phyloP scores from a whole-genome alignment of 2,113 vertebrate genomes.

The Sinocyclocheilus anophthalmus region DNA sequence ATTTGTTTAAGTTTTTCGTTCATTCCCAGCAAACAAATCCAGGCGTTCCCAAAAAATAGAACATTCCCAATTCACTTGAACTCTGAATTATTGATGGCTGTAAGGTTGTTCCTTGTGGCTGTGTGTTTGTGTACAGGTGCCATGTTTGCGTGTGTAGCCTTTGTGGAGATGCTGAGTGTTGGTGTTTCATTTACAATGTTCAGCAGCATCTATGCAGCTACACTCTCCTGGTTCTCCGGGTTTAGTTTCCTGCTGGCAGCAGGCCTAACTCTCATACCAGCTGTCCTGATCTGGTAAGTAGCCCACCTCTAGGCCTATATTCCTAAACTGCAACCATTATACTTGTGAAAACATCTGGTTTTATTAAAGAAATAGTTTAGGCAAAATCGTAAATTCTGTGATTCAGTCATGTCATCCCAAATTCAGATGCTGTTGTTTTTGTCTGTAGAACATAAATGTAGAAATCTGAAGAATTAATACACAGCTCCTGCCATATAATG shows the following conservation, averaged over 20 bases:
- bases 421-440: background rate
- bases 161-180: slow-evolving; percentile 78
- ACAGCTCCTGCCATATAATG: too few species aligned
- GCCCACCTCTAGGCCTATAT: background rate
- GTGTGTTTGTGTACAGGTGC: slow-evolving; percentile 65
- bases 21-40: background rate
- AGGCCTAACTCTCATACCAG: slow-evolving; percentile 75
- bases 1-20: background rate
- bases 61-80: background rate
- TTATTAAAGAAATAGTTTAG: background rate
- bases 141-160: slow-evolving; percentile 83
- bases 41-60: background rate
- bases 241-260: slow-evolving; percentile 81
- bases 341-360: background rate
- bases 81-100: background rate
- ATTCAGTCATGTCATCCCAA: background rate
- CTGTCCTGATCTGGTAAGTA: slow-evolving; percentile 55
- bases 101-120: background rate
- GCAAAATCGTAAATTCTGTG: background rate
- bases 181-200: slow-evolving; percentile 69
- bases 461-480: too few species aligned
- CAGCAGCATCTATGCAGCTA: slow-evolving; percentile 79
- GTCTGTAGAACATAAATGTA: background rate
- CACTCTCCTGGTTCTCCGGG: slow-evolving; percentile 82
- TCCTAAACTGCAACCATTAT: background rate